phyloP scores from a whole-genome alignment of 2,797 vertebrate species.

The Acipenser transmontanus region DNA sequence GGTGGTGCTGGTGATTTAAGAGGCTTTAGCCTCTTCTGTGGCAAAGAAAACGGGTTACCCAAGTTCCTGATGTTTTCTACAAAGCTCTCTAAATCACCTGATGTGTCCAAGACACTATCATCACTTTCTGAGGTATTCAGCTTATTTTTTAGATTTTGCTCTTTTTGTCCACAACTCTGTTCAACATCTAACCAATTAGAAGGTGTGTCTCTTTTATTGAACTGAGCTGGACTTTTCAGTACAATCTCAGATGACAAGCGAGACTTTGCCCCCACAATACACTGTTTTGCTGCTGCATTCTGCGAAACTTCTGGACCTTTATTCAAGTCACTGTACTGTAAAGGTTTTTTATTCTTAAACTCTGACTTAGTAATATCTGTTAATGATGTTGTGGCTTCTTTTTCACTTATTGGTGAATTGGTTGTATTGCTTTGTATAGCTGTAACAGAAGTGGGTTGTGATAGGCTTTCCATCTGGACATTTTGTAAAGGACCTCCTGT shows the following conservation, averaged over 20 bases:
- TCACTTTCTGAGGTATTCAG: constrained; percentile 57
- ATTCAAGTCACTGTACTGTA: background rate
- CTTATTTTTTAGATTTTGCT: constrained; percentile 34
- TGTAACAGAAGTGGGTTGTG: no score
- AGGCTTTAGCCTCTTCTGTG: constrained; percentile 70
- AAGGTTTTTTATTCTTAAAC: background rate
- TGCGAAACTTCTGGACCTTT: constrained; percentile 29
- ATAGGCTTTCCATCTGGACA: no score
- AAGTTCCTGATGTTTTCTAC: constrained; percentile 80
- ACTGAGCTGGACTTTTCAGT: constrained; percentile 11
- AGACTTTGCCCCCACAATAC: constrained; percentile 32
- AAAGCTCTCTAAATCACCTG: constrained; percentile 76
- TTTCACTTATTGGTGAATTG: no score
- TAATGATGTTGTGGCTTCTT: background rate
- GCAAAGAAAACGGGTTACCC: constrained; percentile 68
- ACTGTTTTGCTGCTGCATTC: constrained; percentile 18
- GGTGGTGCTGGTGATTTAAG: constrained; percentile 68
- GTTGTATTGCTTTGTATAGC: no score
- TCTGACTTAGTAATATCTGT: background rate
- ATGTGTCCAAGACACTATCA: constrained; percentile 62
- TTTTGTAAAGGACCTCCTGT: no score
- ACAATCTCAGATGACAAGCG: constrained; percentile 5
- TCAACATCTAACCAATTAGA: constrained; percentile 61
- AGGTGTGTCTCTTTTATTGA: constrained; percentile 3
- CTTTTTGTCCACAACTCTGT: constrained; percentile 38